Evolutionary conservation across 2,888 invertebrate species (phyloP), one percentile per base, ranked within the genome.

Genomic region (Oxytorus armatus): DNA sequence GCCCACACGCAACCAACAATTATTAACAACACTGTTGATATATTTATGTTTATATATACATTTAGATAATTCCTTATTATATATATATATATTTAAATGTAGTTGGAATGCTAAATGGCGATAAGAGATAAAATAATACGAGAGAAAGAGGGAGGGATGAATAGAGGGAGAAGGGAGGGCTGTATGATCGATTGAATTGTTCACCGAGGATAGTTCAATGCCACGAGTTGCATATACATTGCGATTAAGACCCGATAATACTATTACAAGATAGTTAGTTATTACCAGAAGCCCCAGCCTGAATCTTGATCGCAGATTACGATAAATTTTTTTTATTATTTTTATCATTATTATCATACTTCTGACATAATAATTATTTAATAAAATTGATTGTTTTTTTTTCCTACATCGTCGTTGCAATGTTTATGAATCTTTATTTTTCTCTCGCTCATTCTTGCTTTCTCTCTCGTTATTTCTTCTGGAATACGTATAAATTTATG

Each of bases 201-300:
- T 68, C 33, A 44, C 36, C 73, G 78, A 68, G 61, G 73, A 78
- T 78, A 73, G 68, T 78, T 78, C 73, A 73, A 73, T 78, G 72
- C 72, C 72, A 66, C 73, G 25, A 18, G 39, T 42, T 51, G 18
- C 49, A 42, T 36, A 73, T 33, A 44, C 29, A 33, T 42, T 68
- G 16, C 49, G 72, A 72, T 72, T 57, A 33, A 39, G 23, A 25
- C 3, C 3, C 21, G 77, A 77, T 77, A 68, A 73, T 51, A 33
- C 21, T 21, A 29, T 29, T 59, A 66, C 59, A 68, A 57, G 72
- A n/a, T n/a, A 73, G 66, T 23, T 61, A 53, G 51, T 66, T 59
- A 65, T 39, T 77, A 23, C 39, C 66, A 59, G 75, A 59, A 66
- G 47, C 49, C 39, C 55, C 55, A 33, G 10, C n/a, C 55, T 21